Evolutionary conservation across 1,140 invertebrate genomes (phyloP).

Genomic region (Drosophila equinoxialis): DNA sequence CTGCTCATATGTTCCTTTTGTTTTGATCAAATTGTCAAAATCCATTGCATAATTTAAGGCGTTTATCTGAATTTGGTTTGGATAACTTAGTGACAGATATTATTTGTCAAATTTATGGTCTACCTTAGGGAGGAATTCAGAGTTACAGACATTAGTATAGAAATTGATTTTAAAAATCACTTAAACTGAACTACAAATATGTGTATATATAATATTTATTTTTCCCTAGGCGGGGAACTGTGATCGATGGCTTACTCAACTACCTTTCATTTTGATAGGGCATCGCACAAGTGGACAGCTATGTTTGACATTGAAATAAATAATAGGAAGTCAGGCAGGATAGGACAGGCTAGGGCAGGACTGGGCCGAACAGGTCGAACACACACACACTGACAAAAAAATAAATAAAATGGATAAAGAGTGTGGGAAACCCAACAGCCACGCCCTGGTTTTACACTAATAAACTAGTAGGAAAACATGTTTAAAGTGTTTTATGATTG

Average conservation of each 20-base stretch:
- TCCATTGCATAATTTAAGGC: too few species aligned
- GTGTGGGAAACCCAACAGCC: slow-evolving; percentile 9
- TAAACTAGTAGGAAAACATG: slow-evolving; percentile 80
- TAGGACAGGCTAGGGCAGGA: not conserved
- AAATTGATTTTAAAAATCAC: too few species aligned
- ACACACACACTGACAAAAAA: slow-evolving; percentile 4
- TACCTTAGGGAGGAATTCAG: too few species aligned
- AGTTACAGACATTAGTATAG: too few species aligned
- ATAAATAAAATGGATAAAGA: not conserved
- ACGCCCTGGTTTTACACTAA: slow-evolving; percentile 69
- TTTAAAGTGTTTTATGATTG: slow-evolving; percentile 81
- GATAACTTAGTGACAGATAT: too few species aligned
- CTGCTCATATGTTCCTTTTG: too few species aligned
- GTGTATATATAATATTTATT: too few species aligned
- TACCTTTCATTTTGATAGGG: slow-evolving; percentile 34
- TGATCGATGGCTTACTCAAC: not conserved
- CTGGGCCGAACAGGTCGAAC: not conserved
- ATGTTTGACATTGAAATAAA: slow-evolving; percentile 74
- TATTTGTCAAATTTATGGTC: too few species aligned
- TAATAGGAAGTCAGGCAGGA: slow-evolving; percentile 39
- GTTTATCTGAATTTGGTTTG: too few species aligned
- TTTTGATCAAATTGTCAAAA: too few species aligned
- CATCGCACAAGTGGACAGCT: slow-evolving; percentile 63
- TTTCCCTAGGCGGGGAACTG: too few species aligned
- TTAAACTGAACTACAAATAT: too few species aligned